Base-by-base conservation (phyloP, 2,888 invertebrate genomes). In the Noctua fimbriata region DNA sequence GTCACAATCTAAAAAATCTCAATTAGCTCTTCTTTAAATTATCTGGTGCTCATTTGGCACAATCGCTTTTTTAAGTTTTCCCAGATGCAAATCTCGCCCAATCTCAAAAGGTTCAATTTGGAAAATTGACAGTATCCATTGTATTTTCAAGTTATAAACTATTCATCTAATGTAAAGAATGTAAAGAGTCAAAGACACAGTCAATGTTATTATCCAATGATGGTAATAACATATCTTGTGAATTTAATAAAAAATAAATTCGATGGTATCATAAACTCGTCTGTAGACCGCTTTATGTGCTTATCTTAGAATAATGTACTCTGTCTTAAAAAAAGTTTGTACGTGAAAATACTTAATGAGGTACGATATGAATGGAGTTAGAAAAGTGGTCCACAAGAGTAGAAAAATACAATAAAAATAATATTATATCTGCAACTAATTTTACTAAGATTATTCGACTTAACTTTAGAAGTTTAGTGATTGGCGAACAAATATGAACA, bases 331-430 rank as follows among this genome's bases (percentile, higher is more conserved):
- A 66, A 77, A 83, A n/a, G 52, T 78, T 85, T 85, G 78, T 81
- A 85, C 76, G 76, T 72, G 28, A 81, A 75, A 85, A 84, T 84
- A 75, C 72, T 75, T 72, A 78, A 81, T 52, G 41, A 78, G 84
- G 84, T 84, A 84, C 36, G 74, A 78, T 81, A 84, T 84, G 78
- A 84, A 77, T 83, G 52, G 63, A 63, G 21, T 74, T 47, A 36
- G 63, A 65, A 71, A 66, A 80, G 52, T 87, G 87, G 86, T 86
- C 87, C 84, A 69, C 75, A 63, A 85, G 73, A 78, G 72, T 49
- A 81, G 47, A 73, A 52, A 70, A 65, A 36, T 79, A 66, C 36
- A 66, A 66, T 18, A 66, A 76, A 65, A 71, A 75, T 47, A 24
- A 69, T 65, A 41, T n/a, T 32, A 28, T 67, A 60, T 67, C 18